phyloP scores from a whole-genome alignment of 2,888 invertebrate species.

The Ophioninae sp. region DNA sequence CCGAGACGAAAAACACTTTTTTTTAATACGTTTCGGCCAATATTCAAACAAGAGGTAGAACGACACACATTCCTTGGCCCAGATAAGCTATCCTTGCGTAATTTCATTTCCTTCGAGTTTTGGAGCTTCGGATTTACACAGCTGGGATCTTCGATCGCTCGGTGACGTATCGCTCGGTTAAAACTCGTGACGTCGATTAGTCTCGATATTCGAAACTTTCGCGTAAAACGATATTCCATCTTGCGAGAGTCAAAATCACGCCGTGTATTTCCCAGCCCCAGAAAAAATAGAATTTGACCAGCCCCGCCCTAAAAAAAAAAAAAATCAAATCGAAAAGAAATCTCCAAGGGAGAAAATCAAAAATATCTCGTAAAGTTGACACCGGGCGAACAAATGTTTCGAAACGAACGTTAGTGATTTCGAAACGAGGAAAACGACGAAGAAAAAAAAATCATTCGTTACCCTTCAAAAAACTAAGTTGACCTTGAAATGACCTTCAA shows the following conservation, averaged over 20 bases:
- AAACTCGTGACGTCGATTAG: background rate
- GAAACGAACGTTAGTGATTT: background rate
- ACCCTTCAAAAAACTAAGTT: background rate
- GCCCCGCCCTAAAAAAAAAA: no score
- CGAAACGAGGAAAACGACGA: background rate
- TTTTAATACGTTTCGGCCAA: background rate
- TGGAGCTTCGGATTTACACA: conserved; percentile 50
- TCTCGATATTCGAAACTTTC: background rate
- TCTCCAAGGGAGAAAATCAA: background rate
- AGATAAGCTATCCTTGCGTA: conserved; percentile 15
- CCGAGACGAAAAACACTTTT: background rate
- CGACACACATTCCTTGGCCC: conserved; percentile 7
- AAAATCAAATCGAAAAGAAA: no score
- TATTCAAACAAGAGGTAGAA: background rate
- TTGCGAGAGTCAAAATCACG: background rate
- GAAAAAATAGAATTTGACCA: no score
- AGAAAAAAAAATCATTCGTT: background rate
- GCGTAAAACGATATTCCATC: background rate
- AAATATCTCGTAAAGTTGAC: background rate
- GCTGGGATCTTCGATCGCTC: conserved; percentile 29
- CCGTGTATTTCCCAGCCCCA: background rate
- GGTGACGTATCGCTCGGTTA: background rate
- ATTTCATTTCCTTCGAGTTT: conserved; percentile 6
- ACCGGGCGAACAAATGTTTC: background rate
- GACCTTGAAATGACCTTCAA: background rate